Evolutionary conservation across 2,797 vertebrate species (phyloP).

Genomic region (Lophius americanus): DNA sequence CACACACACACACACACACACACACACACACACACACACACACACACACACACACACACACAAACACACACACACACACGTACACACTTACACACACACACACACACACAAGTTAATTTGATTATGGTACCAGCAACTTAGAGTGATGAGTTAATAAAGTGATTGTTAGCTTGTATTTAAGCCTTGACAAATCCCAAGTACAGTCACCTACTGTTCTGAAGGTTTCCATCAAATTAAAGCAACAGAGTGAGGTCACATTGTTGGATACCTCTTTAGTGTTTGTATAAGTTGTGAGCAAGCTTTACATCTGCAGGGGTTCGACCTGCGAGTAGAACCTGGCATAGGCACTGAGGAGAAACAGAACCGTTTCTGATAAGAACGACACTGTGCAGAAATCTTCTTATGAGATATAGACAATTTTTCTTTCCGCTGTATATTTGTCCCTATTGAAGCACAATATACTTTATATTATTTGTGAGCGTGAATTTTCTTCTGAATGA

Average conservation of each 20-base stretch:
- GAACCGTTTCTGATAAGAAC: constrained; percentile 31
- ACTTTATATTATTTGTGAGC: constrained; percentile 11
- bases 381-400: constrained; percentile 17
- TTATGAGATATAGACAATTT: constrained; percentile 8
- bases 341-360: constrained; percentile 39
- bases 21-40: too few species aligned
- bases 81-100: too few species aligned
- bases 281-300: not conserved
- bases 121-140: too few species aligned
- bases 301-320: constrained; percentile 20
- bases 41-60: too few species aligned
- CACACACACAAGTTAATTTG: too few species aligned
- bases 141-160: not conserved
- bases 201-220: constrained; percentile 8
- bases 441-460: not conserved
- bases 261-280: constrained; percentile 1
- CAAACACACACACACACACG: too few species aligned
- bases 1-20: too few species aligned
- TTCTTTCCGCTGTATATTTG: not conserved
- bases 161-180: constrained; percentile 18
- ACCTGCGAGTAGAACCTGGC: constrained; percentile 18
- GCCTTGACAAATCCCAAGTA: constrained; percentile 14
- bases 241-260: not conserved
- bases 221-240: constrained; percentile 15
- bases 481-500: constrained; percentile 35